Percentiles rank a stretch among this genome's conserved stretches.
These are phyloP conservation scores for Gadus chalcogrammus DNA, from an alignment of 2,113 vertebrate genomes.

Conservation along the genomic window DNA sequence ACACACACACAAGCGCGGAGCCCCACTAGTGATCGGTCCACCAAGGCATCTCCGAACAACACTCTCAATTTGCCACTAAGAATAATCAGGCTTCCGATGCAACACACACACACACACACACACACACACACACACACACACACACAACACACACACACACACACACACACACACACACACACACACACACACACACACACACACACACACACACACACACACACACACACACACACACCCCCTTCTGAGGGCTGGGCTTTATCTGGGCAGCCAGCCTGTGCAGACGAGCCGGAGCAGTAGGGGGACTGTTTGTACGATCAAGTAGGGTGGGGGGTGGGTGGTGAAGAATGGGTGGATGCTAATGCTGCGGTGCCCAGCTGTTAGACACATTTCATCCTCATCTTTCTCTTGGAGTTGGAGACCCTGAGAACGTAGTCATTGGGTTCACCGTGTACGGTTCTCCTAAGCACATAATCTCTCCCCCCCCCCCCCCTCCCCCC, in stretches of 20 bases:
- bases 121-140: neutral
- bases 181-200: neutral
- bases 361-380: conserved; percentile 37
- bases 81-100: conserved; percentile 51
- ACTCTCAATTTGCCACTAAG: conserved; percentile 47
- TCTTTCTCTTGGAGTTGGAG: conserved; percentile 25
- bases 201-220: neutral
- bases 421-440: conserved; percentile 31
- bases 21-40: conserved; percentile 45
- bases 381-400: conserved; percentile 11
- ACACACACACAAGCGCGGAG: conserved; percentile 8
- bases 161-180: conserved; percentile 4
- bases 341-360: conserved; percentile 27
- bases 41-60: conserved; percentile 44
- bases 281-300: conserved; percentile 17
- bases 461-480: conserved; percentile 28
- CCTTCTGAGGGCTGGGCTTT: conserved; percentile 27
- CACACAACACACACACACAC: conserved; percentile 7
- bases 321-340: neutral
- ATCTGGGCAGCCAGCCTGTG: conserved; percentile 52
- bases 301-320: conserved; percentile 47
- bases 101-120: conserved; percentile 7
- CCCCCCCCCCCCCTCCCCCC: conserved; percentile 1
- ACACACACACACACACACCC: conserved; percentile 4
- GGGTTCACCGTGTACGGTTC: conserved; percentile 35